Conservation (phyloP, 2,797 vertebrate species). For the Sciaenops ocellatus region DNA sequence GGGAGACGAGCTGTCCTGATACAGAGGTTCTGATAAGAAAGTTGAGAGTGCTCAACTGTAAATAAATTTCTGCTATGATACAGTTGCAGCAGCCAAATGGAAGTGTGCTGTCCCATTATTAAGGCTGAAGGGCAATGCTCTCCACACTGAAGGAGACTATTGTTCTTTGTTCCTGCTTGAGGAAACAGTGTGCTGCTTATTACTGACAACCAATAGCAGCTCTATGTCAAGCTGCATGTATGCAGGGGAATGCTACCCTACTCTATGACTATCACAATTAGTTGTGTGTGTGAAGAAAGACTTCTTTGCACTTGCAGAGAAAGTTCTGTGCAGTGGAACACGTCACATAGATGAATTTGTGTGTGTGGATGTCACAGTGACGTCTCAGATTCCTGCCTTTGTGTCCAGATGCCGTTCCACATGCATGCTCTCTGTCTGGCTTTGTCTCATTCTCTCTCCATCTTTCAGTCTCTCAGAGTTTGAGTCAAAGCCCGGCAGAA, state of each 20-base stretch:
- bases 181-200: constrained; percentile 74
- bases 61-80: constrained; percentile 64
- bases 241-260: constrained; percentile 50
- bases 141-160: constrained; percentile 77
- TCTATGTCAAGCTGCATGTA: constrained; percentile 55
- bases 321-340: constrained; percentile 12
- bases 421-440: constrained; percentile 74
- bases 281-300: constrained; percentile 25
- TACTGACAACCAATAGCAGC: constrained; percentile 67
- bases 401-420: constrained; percentile 87
- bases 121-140: constrained; percentile 64
- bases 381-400: constrained; percentile 85
- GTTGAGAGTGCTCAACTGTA: constrained; percentile 48
- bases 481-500: constrained; percentile 53
- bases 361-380: constrained; percentile 61
- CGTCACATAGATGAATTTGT: constrained; percentile 28
- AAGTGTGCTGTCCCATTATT: constrained; percentile 64
- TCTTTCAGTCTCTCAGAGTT: constrained; percentile 54
- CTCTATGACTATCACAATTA: constrained; percentile 45
- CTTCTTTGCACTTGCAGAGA: constrained; percentile 28
- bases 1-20: constrained; percentile 6
- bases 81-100: constrained; percentile 60
- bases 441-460: constrained; percentile 61
- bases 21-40: constrained; percentile 57
- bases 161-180: constrained; percentile 83